Conservation (phyloP, 64 coral and sea anemone species). For the Exaiptasia diaphana region DNA sequence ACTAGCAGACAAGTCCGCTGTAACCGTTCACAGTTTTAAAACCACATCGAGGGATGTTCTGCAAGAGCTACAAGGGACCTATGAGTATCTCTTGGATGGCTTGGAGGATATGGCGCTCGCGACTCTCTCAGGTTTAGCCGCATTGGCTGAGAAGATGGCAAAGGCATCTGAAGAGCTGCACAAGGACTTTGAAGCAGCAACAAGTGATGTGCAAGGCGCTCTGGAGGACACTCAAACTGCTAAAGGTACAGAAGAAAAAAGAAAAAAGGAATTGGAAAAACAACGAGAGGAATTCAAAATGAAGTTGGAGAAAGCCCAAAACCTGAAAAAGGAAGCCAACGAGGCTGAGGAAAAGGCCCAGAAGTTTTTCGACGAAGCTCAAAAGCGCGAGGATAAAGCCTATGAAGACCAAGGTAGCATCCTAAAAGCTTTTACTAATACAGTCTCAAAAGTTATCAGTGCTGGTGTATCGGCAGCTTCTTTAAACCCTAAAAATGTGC, state of each 20-base stretch:
- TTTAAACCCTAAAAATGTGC: background rate
- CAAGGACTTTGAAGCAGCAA: slow-evolving; percentile 36
- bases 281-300: slow-evolving; percentile 35
- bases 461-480: background rate
- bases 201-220: slow-evolving; percentile 17
- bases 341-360: slow-evolving; percentile 34
- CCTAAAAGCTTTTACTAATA: background rate
- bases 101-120: slow-evolving; percentile 59
- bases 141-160: slow-evolving; percentile 18
- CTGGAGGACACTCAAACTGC: slow-evolving; percentile 50
- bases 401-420: slow-evolving; percentile 19
- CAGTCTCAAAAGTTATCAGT: background rate
- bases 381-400: slow-evolving; percentile 41
- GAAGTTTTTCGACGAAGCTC: slow-evolving; percentile 18
- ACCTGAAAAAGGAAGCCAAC: background rate
- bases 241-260: slow-evolving; percentile 5
- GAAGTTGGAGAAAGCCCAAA: background rate
- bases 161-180: slow-evolving; percentile 34
- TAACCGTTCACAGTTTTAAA: slow-evolving; percentile 46
- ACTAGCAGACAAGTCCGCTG: slow-evolving; percentile 54
- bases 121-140: slow-evolving; percentile 13
- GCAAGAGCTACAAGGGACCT: slow-evolving; percentile 24
- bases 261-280: slow-evolving; percentile 28
- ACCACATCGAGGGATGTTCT: slow-evolving; percentile 18
- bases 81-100: slow-evolving; percentile 50